These are phyloP conservation scores for Sparidentex hasta DNA, from an alignment of 2,797 vertebrate species.

Conservation along the genomic window DNA sequence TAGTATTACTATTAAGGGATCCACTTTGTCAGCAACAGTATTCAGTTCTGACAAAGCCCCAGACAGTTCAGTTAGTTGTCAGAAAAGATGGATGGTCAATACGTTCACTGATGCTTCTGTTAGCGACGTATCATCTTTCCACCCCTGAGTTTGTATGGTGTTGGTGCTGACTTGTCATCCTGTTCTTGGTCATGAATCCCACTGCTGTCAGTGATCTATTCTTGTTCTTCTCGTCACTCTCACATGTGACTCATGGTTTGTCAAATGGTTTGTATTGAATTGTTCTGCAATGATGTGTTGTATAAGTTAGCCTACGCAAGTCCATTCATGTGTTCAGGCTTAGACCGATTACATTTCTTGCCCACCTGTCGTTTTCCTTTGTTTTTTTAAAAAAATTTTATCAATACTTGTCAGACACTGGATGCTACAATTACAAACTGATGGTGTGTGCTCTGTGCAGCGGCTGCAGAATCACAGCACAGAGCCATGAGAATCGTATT, in stretches of 20 bases:
- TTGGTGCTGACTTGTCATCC: constrained; percentile 11
- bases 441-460: no score
- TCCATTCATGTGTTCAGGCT: neutral
- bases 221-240: neutral
- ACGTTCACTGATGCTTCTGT: neutral
- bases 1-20: neutral
- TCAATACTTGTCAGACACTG: no score
- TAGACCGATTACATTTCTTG: no score
- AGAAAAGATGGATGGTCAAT: neutral
- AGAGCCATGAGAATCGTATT: no score
- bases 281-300: neutral
- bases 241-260: constrained; percentile 17
- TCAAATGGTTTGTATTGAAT: constrained; percentile 3
- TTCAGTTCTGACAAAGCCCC: neutral
- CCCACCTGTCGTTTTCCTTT: no score
- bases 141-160: neutral
- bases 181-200: constrained; percentile 26
- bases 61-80: neutral
- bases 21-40: neutral
- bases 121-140: neutral
- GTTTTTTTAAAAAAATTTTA: no score
- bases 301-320: neutral
- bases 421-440: no score
- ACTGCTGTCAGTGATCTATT: constrained; percentile 24
- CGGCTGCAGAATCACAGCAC: no score